Base-by-base conservation (phyloP, 1,140 invertebrate genomes). In the Pseudomyrmex dendroicus region DNA sequence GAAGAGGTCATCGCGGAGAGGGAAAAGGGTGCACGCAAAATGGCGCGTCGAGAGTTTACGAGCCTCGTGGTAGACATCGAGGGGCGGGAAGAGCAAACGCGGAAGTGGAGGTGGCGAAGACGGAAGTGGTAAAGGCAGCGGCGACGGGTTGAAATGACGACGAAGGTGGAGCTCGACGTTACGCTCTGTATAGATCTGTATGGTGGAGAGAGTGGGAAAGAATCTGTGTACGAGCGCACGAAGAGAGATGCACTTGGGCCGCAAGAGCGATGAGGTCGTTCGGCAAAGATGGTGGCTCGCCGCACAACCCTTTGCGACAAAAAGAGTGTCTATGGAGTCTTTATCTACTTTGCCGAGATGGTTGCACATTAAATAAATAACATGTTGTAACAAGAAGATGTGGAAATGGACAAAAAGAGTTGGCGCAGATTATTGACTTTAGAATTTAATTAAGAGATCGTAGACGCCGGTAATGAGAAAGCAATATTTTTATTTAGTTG, bases 11-110 rank as follows among this genome's bases (percentile, higher is more conserved):
- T 22, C 10, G 62, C 2, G 17, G 59, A 12, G 57, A 35, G 15
- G 44, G 25, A 67, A 70, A 85, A 85, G 68, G 22, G 20, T 61
- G 44, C 56, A 50, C 15, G 77, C 77, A 88, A 88, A 88, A 88
- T 87, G 86, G 84, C 85, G 76, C 66, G 54, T 22, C 12, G 54
- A 35, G 35, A 13, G 76, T 46, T 76, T 70, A 57, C 73, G 85
- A 48, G 56, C 17, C 44, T 2, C 35, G 73, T 77, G 54, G 67
- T 64, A 54, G 62, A n/a, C 22, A 9, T 22, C 73, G 59, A 56
- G 22, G 22, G 59, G 54, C 20, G 66, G 8, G 17, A 50, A 46
- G 35, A 7, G 5, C 9, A 17, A 35, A 35, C 63, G 20, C 64
- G 76, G 72, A 77, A 77, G 74, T 67, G 48, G 54, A 44, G 44